Conservation (phyloP, 2,797 vertebrate genomes). For the Micrastur ruficollis region DNA sequence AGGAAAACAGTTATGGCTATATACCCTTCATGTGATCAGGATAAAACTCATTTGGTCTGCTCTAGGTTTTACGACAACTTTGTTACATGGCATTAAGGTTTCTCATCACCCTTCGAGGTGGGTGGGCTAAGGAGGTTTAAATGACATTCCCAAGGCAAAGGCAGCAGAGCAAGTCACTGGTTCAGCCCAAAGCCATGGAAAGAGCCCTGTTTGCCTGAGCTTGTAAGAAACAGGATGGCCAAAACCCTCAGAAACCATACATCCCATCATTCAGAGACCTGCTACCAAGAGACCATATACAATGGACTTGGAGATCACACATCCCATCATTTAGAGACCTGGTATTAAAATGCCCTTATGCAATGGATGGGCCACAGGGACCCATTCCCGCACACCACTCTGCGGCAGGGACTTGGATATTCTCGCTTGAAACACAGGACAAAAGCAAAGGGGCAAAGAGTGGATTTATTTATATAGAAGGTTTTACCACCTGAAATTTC, state of each 20-base stretch:
- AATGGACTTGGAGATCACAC: not conserved
- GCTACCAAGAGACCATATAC: no score
- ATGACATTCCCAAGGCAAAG: not conserved
- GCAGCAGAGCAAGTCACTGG: not conserved
- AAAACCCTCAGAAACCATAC: not conserved
- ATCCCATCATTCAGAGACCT: not conserved
- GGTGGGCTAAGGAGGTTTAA: not conserved
- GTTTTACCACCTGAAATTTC: not conserved
- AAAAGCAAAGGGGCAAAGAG: not conserved
- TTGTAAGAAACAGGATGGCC: not conserved
- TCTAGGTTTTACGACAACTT: not conserved
- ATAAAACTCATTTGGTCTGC: not conserved
- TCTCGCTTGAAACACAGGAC: fast-evolving
- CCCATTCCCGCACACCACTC: not conserved
- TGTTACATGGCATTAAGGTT: not conserved
- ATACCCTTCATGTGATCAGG: not conserved
- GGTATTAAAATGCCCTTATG: not conserved
- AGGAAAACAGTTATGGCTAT: not conserved
- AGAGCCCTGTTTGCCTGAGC: fast-evolving
- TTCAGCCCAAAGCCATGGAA: not conserved
- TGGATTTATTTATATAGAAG: not conserved
- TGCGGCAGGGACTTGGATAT: not conserved
- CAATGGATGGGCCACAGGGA: fast-evolving
- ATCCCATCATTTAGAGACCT: not conserved
- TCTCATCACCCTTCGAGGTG: not conserved